These are phyloP conservation scores for Drosophila ficusphila DNA, from an alignment of 1,140 invertebrate species.

Conservation along the genomic window DNA sequence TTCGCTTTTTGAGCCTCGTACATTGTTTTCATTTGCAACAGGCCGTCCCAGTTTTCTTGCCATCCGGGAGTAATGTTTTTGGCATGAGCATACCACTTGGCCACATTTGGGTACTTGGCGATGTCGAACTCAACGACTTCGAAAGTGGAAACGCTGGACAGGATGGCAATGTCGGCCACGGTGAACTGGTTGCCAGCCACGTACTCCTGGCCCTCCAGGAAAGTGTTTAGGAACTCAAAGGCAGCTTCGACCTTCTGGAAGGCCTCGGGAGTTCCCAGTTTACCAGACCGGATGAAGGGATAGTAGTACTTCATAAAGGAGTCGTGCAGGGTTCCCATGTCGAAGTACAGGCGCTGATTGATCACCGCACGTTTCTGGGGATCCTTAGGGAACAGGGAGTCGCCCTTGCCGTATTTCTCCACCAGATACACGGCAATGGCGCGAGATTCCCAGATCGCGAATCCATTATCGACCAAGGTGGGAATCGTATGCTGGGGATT, in stretches of 20 bases:
- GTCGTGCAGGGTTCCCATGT: slow-evolving; percentile 85
- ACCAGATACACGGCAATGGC: slow-evolving; percentile 66
- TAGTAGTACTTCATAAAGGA: slow-evolving; percentile 61
- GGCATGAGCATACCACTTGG: slow-evolving; percentile 43
- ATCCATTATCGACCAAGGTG: slow-evolving; percentile 57
- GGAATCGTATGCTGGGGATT: slow-evolving; percentile 81
- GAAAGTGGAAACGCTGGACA: slow-evolving; percentile 45
- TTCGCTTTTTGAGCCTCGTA: not conserved
- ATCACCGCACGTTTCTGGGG: slow-evolving; percentile 85
- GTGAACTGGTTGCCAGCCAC: slow-evolving; percentile 48
- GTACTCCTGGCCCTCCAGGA: slow-evolving; percentile 43
- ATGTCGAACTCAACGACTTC: slow-evolving; percentile 27
- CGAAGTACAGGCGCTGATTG: slow-evolving; percentile 86
- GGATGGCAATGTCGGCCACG: slow-evolving; percentile 49
- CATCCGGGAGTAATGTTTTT: slow-evolving; percentile 52
- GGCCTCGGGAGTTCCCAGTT: slow-evolving; percentile 6
- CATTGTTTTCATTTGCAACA: slow-evolving; percentile 59
- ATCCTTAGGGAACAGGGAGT: slow-evolving; percentile 86
- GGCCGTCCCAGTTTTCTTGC: slow-evolving; percentile 85
- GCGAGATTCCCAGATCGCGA: slow-evolving; percentile 64
- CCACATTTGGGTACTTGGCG: slow-evolving; percentile 46
- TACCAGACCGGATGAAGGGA: slow-evolving; percentile 37
- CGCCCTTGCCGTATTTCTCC: slow-evolving; percentile 80
- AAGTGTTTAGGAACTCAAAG: slow-evolving; percentile 35
- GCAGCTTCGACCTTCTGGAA: slow-evolving; percentile 37